A percentile compares a stretch with the other conserved stretches of the same genome.
Evolutionary conservation across 2,797 vertebrate genomes (phyloP).

Genomic region (Gila robusta): DNA sequence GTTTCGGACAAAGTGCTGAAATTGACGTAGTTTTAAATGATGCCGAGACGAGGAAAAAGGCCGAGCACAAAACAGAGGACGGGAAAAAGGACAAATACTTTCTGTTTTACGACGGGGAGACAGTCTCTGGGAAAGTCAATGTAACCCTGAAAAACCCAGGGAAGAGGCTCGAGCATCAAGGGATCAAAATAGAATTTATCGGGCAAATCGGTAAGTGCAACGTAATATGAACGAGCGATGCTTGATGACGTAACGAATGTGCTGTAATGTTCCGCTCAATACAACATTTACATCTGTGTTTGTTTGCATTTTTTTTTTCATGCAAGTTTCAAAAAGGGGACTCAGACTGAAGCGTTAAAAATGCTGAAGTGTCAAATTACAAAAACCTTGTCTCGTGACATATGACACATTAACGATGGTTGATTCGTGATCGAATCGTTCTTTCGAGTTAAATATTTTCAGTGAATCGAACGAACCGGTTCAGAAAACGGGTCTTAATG

Average conservation of each 20-base stretch:
- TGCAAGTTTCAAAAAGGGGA: neutral
- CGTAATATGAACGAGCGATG: neutral
- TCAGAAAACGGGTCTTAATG: neutral
- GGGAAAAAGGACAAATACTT: conserved; percentile 98
- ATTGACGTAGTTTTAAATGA: conserved; percentile 93
- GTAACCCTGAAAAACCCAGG: conserved; percentile 94
- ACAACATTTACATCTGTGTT: neutral
- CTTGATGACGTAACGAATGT: neutral
- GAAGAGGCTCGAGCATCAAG: conserved; percentile 95
- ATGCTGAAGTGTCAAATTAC: conserved; percentile 20
- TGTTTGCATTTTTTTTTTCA: neutral
- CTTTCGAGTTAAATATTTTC: neutral
- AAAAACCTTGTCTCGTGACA: conserved; percentile 53
- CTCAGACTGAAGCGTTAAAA: neutral
- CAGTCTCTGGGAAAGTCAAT: conserved; percentile 94
- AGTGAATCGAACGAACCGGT: neutral
- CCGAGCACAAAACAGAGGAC: conserved; percentile 95
- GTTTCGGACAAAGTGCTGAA: conserved; percentile 94
- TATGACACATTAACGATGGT: conserved; percentile 46
- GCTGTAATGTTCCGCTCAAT: neutral
- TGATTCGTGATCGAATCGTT: conserved; percentile 13
- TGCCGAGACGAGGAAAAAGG: conserved; percentile 92
- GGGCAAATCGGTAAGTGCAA: conserved; percentile 92
- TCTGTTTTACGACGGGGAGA: conserved; percentile 97
- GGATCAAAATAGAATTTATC: conserved; percentile 98